Conservation (phyloP, 2,113 vertebrate genomes). For the Platichthys flesus region DNA sequence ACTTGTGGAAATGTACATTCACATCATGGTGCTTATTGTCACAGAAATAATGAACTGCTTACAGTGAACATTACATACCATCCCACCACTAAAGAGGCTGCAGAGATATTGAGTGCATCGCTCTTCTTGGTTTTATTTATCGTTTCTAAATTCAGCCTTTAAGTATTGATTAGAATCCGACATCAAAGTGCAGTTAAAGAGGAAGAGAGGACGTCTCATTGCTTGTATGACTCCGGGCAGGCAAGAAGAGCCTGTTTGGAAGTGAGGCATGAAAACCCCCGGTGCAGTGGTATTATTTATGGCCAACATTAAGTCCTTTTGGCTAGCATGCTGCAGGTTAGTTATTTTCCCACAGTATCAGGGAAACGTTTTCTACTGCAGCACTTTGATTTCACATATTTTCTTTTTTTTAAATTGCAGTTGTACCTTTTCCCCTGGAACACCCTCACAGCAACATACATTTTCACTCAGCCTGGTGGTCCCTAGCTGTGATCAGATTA, state of each 20-base stretch:
- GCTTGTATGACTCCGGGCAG: slow-evolving; percentile 70
- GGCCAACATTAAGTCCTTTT: slow-evolving; percentile 66
- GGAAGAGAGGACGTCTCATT: slow-evolving; percentile 64
- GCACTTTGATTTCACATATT: slow-evolving; percentile 37
- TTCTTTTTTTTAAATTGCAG: background rate
- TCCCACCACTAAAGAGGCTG: slow-evolving; percentile 18
- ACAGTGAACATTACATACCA: slow-evolving; percentile 8
- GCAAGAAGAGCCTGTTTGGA: slow-evolving; percentile 60
- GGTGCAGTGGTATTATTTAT: slow-evolving; percentile 65
- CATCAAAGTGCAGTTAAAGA: slow-evolving; percentile 78
- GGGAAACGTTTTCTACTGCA: slow-evolving; percentile 13
- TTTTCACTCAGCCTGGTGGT: slow-evolving; percentile 11
- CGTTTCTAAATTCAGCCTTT: slow-evolving; percentile 74
- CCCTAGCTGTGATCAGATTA: slow-evolving; percentile 22
- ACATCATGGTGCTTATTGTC: background rate
- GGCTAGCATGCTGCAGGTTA: slow-evolving; percentile 49
- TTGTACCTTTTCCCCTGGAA: slow-evolving; percentile 16
- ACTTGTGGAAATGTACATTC: background rate
- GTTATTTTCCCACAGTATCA: slow-evolving; percentile 38
- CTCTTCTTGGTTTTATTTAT: slow-evolving; percentile 70
- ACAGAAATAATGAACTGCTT: background rate
- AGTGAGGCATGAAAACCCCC: slow-evolving; percentile 68
- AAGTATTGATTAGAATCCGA: slow-evolving; percentile 77
- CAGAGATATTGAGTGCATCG: slow-evolving; percentile 43
- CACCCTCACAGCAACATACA: background rate